A percentile compares a stretch with the other conserved stretches of the same genome.
Evolutionary conservation across 2,113 vertebrate genomes (phyloP).

Genomic region (Prionailurus bengalensis): DNA sequence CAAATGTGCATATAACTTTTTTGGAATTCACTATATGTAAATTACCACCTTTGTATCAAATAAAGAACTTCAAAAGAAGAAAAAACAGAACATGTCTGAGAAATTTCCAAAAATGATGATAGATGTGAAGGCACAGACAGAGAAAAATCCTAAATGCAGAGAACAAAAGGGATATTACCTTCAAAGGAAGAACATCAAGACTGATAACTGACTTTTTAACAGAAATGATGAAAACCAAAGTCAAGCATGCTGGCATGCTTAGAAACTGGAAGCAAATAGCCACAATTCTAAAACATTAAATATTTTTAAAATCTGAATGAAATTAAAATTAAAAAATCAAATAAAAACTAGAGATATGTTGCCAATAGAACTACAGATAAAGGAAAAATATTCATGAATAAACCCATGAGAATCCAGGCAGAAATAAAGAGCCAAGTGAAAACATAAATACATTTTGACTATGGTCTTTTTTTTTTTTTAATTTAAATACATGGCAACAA

Average conservation of each 20-base stretch:
- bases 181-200: background rate
- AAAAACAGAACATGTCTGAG: background rate
- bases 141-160: background rate
- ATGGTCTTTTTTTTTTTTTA: background rate
- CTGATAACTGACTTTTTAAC: background rate
- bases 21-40: background rate
- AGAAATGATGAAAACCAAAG: background rate
- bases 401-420: background rate
- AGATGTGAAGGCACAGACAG: background rate
- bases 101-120: background rate
- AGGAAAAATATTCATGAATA: background rate
- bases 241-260: background rate
- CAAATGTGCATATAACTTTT: background rate
- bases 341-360: background rate
- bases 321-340: background rate
- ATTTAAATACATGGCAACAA: background rate
- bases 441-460: background rate
- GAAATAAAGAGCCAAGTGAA: background rate
- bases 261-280: background rate
- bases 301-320: background rate
- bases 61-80: background rate
- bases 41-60: background rate
- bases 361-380: background rate
- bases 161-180: background rate
- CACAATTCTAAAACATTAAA: background rate